Percentiles rank a stretch among this genome's conserved stretches.
These are phyloP conservation scores for Glyphotaelius pellucidus DNA, from an alignment of 2,888 invertebrate species.

Conservation along the genomic window DNA sequence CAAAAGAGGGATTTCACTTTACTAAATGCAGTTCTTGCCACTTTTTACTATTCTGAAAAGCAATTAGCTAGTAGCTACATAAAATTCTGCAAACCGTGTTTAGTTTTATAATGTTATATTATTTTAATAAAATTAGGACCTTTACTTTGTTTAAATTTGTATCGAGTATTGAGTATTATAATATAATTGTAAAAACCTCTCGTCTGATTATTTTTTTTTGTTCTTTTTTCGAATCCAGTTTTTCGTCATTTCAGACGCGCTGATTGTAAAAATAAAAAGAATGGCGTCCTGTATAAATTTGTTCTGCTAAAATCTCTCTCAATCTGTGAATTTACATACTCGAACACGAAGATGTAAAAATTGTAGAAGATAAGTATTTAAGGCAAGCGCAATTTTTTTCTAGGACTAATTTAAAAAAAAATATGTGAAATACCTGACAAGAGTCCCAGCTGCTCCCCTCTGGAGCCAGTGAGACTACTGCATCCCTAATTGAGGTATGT, in stretches of 20 bases:
- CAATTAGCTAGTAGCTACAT: too few species aligned
- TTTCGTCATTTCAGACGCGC: constrained; percentile 14
- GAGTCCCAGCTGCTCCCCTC: too few species aligned
- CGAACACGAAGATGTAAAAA: neutral
- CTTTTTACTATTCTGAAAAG: too few species aligned
- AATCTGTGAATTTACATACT: constrained; percentile 2
- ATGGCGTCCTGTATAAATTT: neutral
- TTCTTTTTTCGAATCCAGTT: neutral
- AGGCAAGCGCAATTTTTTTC: neutral
- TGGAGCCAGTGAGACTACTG: too few species aligned
- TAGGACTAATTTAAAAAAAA: too few species aligned
- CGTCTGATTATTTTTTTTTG: neutral
- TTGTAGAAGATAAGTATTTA: neutral
- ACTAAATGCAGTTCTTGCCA: too few species aligned
- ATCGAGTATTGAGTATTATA: neutral
- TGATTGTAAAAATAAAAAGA: constrained; percentile 29
- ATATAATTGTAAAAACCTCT: neutral
- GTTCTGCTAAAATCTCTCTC: constrained; percentile 13
- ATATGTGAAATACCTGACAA: too few species aligned
- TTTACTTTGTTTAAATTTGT: neutral
- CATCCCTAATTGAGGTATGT: too few species aligned
- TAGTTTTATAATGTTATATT: neutral
- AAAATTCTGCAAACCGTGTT: neutral
- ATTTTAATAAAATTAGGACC: neutral
- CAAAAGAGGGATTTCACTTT: too few species aligned